Evolutionary conservation across 2,113 vertebrate genomes (phyloP).

Genomic region (Nicator chloris): DNA sequence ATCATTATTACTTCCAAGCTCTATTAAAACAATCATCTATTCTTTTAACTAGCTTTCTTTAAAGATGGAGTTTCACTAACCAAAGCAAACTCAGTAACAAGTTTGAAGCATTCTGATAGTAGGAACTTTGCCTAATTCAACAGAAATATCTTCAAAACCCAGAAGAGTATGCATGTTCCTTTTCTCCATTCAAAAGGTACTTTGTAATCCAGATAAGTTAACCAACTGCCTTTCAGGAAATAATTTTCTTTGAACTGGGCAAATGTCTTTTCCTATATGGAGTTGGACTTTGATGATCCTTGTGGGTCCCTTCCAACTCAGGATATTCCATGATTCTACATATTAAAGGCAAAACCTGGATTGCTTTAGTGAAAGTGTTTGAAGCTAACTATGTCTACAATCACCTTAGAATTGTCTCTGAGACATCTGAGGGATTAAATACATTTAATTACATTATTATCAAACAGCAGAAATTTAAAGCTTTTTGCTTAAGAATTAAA

Average conservation of each 20-base stretch:
- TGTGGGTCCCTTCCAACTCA: neutral
- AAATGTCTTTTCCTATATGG: neutral
- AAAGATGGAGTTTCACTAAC: neutral
- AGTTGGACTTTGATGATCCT: neutral
- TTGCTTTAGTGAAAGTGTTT: neutral
- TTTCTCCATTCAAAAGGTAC: neutral
- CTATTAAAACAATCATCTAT: neutral
- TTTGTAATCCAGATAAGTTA: neutral
- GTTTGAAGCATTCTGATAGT: neutral
- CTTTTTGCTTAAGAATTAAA: neutral
- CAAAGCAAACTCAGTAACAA: neutral
- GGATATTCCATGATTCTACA: neutral
- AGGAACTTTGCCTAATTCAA: neutral
- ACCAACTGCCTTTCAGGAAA: neutral
- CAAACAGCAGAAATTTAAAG: neutral
- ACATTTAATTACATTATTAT: neutral
- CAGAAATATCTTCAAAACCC: neutral
- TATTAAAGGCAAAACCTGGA: neutral
- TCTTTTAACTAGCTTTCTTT: neutral
- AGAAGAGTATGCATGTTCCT: neutral
- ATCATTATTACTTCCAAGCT: neutral
- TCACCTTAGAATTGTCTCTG: neutral
- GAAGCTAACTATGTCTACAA: neutral
- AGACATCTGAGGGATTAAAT: neutral
- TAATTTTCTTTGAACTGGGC: constrained; percentile 4